Evolutionary conservation across 2,113 vertebrate species (phyloP).

Genomic region (Gorsachius goisagi): DNA sequence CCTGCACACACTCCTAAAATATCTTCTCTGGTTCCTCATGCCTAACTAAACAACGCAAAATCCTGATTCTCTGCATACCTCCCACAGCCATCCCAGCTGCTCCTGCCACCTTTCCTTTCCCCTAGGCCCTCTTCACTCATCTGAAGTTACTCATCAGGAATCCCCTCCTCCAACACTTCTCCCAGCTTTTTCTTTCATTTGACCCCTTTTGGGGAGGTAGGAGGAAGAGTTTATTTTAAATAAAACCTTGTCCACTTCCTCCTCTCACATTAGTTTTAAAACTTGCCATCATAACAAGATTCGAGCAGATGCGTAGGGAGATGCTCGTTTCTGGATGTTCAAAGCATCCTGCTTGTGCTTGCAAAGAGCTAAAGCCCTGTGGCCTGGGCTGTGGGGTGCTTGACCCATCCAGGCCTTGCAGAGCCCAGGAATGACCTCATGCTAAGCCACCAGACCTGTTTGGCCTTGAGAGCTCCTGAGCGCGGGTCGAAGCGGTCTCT

Average conservation of each 20-base stretch:
- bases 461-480: neutral
- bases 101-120: conserved; percentile 48
- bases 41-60: conserved; percentile 52
- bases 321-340: neutral
- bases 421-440: neutral
- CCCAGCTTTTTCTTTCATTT: neutral
- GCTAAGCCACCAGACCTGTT: neutral
- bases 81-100: conserved; percentile 55
- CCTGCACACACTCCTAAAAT: conserved; percentile 40
- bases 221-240: neutral
- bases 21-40: conserved; percentile 19
- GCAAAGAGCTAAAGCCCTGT: neutral
- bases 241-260: neutral
- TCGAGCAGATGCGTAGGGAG: neutral
- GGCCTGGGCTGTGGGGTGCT: neutral
- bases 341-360: neutral
- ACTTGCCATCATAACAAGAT: neutral
- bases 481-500: neutral
- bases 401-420: neutral
- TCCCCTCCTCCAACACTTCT: neutral
- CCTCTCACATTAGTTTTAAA: neutral
- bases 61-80: conserved; percentile 32
- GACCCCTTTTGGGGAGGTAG: neutral
- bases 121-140: conserved; percentile 18
- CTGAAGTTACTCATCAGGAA: conserved; percentile 39